Percentiles rank a stretch among this genome's conserved stretches.
Evolutionary conservation across 2,888 invertebrate genomes (phyloP).

Genomic region (Ormyrus rosae): DNA sequence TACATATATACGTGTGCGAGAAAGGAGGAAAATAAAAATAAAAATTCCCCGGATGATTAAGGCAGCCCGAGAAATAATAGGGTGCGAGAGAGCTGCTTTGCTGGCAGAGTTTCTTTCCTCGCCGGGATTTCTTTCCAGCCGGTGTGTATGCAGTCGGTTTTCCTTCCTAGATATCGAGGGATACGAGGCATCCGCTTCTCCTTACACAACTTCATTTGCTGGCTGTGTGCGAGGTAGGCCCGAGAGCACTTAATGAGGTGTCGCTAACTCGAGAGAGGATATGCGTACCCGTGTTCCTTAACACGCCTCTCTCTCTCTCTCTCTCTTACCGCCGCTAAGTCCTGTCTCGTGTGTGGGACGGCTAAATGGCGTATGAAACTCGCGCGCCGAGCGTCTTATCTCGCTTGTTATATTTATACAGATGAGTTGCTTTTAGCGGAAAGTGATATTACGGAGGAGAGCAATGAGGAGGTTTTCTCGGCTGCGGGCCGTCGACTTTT

Average conservation of each 20-base stretch:
- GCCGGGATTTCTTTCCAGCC: not conserved
- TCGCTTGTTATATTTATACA: conserved; percentile 4
- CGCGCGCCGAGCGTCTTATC: not conserved
- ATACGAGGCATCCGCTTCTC: conserved; percentile 52
- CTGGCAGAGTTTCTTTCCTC: not conserved
- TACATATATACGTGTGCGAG: not conserved
- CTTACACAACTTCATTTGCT: conserved; percentile 43
- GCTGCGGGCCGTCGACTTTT: too few species aligned
- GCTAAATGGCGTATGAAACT: not conserved
- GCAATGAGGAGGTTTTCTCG: too few species aligned
- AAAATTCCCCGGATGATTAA: conserved; percentile 18
- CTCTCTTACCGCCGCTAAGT: not conserved
- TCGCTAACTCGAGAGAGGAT: conserved; percentile 9
- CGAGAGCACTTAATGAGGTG: conserved; percentile 41
- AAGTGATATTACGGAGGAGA: too few species aligned
- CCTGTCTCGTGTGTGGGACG: not conserved
- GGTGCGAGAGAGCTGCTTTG: not conserved
- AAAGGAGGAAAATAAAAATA: conserved; percentile 1
- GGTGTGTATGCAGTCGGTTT: too few species aligned
- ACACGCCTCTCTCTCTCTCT: not conserved
- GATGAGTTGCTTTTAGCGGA: not conserved
- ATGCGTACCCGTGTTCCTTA: not conserved
- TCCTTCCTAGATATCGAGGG: too few species aligned
- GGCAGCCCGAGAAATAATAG: conserved; percentile 23
- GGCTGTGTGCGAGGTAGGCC: not conserved